These are phyloP conservation scores for Aspiorhynchus laticeps DNA, from an alignment of 2,113 vertebrate species.

Conservation along the genomic window DNA sequence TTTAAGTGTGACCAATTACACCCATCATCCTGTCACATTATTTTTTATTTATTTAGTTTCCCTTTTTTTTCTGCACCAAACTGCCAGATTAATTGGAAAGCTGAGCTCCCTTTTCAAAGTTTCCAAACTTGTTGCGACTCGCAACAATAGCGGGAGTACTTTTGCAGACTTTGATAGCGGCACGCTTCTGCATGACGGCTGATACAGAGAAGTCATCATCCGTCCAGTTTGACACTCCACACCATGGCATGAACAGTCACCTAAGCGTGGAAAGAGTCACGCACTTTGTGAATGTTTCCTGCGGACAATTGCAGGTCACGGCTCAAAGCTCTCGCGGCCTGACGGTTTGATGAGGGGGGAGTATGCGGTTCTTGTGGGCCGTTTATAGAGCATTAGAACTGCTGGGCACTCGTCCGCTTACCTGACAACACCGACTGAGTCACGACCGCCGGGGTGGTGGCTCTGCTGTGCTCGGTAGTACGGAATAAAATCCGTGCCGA, in stretches of 20 bases:
- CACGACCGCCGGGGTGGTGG: background rate
- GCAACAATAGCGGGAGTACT: slow-evolving; percentile 12
- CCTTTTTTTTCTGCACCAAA: background rate
- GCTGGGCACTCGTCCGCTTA: slow-evolving; percentile 32
- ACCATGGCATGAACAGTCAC: slow-evolving; percentile 37
- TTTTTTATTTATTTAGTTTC: slow-evolving; percentile 19
- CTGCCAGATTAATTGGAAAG: slow-evolving; percentile 41
- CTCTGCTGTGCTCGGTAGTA: slow-evolving; percentile 35
- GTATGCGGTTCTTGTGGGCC: slow-evolving; percentile 1
- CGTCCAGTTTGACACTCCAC: slow-evolving; percentile 22
- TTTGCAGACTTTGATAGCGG: slow-evolving; percentile 22
- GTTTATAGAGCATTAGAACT: slow-evolving; percentile 20
- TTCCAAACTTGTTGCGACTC: slow-evolving; percentile 18
- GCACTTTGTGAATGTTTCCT: slow-evolving; percentile 34
- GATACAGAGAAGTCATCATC: slow-evolving; percentile 28
- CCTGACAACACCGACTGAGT: slow-evolving; percentile 26
- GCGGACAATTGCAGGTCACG: slow-evolving; percentile 46
- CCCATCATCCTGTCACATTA: slow-evolving; percentile 43
- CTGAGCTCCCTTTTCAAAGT: slow-evolving; percentile 32
- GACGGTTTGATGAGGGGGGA: slow-evolving; percentile 43
- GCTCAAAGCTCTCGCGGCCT: slow-evolving; percentile 31
- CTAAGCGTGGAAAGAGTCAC: slow-evolving; percentile 21
- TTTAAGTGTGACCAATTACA: slow-evolving; percentile 50
- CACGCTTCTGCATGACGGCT: background rate
- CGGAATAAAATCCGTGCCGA: slow-evolving; percentile 13